Base-by-base conservation (phyloP, 2,797 vertebrate genomes). In the Chromobotia macracanthus region DNA sequence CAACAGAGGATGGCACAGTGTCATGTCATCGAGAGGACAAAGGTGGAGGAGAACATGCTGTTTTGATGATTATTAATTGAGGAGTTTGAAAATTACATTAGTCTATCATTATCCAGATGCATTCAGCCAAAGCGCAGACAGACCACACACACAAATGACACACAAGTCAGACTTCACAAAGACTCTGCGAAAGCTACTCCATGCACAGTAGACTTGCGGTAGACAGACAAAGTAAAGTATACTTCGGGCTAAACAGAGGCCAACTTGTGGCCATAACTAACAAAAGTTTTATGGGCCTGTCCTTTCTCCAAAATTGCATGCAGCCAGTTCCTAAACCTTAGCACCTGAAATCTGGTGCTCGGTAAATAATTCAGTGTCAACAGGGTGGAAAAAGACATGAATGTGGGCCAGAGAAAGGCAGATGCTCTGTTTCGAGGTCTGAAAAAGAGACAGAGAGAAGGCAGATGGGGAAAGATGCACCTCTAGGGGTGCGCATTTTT, bases 301-400 rank as follows among this genome's bases (percentile, higher is more conserved):
- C 46, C 4, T 53, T 65, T 41, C 46, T 65, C n/a, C 23, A 53
- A 48, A 38, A 58, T 23, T 3, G 1, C 21, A 68, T 19, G 21
- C 21, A 76, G 35, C n/a, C 51, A 46, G 51, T 46, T 63, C 44
- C 23, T 18, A 38, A 46, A 41, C 64, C 16, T n/a, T 13, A n/a
- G 50, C 4, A 76, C 74, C 64, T 76, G 65, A 48, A 48, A 58
- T 68, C 38, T 77, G 53, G 56, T 60, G 38, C 64, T 19, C 12
- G 15, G 50, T 67, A 76, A 76, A 75, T 75, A 41, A 75, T 75
- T 75, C 51, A 46, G 50, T 19, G 64, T 58, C 35, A 76, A 68
- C 38, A 46, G 23, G 23, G 21, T 48, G 28, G 53, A 68, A 56
- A 63, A 56, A 23, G 16, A 19, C 7, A 6, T 31, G 53, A 77